Conservation (phyloP, 1,140 invertebrate species). For the Onthophagus taurus region DNA sequence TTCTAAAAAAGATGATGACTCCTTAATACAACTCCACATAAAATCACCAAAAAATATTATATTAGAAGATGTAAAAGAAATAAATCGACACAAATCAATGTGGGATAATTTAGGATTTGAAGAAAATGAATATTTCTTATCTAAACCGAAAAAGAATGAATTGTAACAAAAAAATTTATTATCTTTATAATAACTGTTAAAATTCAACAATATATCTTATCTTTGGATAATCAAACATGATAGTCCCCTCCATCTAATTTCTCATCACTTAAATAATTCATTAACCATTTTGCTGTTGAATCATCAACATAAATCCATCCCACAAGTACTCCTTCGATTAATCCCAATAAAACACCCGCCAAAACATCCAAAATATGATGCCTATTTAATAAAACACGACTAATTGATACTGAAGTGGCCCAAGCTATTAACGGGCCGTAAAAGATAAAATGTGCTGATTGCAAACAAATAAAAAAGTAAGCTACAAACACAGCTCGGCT, state of each 20-base stretch:
- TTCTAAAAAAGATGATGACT: too few species aligned
- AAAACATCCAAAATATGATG: slow-evolving; percentile 84
- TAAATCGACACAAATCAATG: neutral
- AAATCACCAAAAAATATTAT: too few species aligned
- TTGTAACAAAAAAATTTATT: neutral
- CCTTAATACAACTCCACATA: too few species aligned
- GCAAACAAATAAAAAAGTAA: slow-evolving; percentile 57
- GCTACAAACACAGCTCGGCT: slow-evolving; percentile 74
- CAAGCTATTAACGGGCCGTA: slow-evolving; percentile 59
- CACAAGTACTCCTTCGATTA: slow-evolving; percentile 61
- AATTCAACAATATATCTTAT: neutral
- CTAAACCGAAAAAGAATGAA: neutral
- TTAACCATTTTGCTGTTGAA: slow-evolving; percentile 39
- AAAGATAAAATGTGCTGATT: slow-evolving; percentile 50
- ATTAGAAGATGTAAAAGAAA: too few species aligned
- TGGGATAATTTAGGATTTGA: neutral
- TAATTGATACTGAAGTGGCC: slow-evolving; percentile 63
- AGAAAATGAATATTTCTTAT: neutral
- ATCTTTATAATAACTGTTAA: neutral
- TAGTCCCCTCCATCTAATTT: slow-evolving; percentile 47
- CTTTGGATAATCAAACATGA: slow-evolving; percentile 36
- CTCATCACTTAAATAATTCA: slow-evolving; percentile 47
- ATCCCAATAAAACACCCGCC: slow-evolving; percentile 64
- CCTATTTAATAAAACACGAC: slow-evolving; percentile 68
- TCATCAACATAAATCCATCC: slow-evolving; percentile 56